Evolutionary conservation across 2,113 vertebrate genomes (phyloP).

Genomic region (Notiomystis cincta): DNA sequence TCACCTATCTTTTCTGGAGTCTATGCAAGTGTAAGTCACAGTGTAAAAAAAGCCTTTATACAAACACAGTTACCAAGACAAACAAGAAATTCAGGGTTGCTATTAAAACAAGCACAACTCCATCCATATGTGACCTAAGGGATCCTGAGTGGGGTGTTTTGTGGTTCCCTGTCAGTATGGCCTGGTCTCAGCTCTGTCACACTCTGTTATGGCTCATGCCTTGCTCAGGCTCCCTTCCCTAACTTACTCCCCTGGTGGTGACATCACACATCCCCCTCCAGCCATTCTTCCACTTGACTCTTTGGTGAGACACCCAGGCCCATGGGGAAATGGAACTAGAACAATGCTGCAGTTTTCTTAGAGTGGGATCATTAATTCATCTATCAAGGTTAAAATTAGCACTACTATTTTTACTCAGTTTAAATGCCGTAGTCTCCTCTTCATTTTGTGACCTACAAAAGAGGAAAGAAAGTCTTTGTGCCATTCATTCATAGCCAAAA

Average conservation of each 20-base stretch:
- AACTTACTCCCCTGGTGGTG: background rate
- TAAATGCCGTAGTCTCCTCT: background rate
- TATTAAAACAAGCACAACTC: background rate
- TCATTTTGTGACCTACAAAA: background rate
- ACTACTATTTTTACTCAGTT: fast-evolving
- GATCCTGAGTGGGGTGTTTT: background rate
- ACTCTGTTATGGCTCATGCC: background rate
- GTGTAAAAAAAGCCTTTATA: background rate
- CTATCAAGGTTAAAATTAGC: background rate
- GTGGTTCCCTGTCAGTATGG: background rate
- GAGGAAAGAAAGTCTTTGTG: background rate
- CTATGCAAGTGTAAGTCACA: background rate
- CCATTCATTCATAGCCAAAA: background rate
- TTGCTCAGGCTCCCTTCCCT: background rate
- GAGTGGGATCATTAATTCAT: background rate
- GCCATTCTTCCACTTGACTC: background rate
- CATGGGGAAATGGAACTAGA: background rate
- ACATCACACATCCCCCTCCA: fast-evolving
- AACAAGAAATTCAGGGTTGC: background rate
- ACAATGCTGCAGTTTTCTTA: background rate
- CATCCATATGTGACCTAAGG: background rate
- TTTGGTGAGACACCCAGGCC: background rate
- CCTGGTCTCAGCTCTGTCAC: background rate
- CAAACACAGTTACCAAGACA: background rate
- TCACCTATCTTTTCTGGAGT: background rate